Evolutionary conservation across 2,888 invertebrate species (phyloP).

Genomic region (Amphiduros pacificus): DNA sequence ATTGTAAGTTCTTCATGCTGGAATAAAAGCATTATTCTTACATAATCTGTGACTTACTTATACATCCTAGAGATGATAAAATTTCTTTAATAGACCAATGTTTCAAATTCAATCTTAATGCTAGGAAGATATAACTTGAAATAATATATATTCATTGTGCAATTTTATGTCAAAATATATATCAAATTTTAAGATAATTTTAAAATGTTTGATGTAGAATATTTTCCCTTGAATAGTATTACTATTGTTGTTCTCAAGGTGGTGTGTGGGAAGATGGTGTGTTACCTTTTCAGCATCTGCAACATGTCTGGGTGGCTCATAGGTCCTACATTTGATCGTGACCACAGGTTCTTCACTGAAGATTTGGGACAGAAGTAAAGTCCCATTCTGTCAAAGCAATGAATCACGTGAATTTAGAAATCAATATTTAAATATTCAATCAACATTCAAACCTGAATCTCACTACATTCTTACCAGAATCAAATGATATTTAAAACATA

Average conservation of each 20-base stretch:
- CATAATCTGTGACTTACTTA: not conserved
- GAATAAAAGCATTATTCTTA: slow-evolving; percentile 9
- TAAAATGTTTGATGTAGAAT: no score
- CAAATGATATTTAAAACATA: no score
- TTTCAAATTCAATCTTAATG: not conserved
- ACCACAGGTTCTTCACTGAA: slow-evolving; percentile 80
- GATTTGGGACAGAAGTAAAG: slow-evolving; percentile 78
- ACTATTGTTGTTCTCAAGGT: no score
- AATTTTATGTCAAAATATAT: no score
- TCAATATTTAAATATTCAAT: no score
- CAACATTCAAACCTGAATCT: no score
- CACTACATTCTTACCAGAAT: no score
- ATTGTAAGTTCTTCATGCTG: slow-evolving; percentile 75
- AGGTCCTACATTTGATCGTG: slow-evolving; percentile 78
- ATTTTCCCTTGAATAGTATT: no score
- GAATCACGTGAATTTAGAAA: no score
- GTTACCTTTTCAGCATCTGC: slow-evolving; percentile 54
- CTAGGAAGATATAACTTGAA: not conserved
- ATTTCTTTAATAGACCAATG: not conserved
- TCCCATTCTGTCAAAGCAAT: slow-evolving; percentile 67
- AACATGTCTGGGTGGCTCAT: slow-evolving; percentile 60
- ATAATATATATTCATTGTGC: no score
- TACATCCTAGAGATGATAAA: not conserved
- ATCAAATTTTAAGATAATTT: no score
- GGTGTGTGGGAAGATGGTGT: no score